Evolutionary conservation across 2,888 invertebrate genomes (phyloP), one percentile per base, ranked within the genome.

Genomic region (Pristionchus fissidentatus): DNA sequence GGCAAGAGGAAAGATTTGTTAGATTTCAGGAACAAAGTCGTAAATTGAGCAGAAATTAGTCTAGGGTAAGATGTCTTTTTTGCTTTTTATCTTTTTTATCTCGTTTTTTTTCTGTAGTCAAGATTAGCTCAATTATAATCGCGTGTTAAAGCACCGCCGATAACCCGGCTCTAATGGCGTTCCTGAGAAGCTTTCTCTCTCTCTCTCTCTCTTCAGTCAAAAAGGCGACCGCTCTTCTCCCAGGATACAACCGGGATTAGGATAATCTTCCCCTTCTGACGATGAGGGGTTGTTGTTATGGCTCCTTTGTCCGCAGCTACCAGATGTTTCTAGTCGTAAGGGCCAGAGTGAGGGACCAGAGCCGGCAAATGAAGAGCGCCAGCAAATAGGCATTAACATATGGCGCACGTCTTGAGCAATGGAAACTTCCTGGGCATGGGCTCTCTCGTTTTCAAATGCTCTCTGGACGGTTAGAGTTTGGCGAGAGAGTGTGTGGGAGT

Each of bases 321-420:
- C 70, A 70, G 70, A 70, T 70, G 70, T 70, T 70, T 70, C 70
- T 41, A 70, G 70, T 70, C 70, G 70, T 70, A 70, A 70, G 57
- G 29, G 62, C 38, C 62, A 29, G 32, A 60, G 26, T 60, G 60
- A 32, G 57, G 60, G 32, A 60, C 60, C 60, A 15, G 29, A 60
- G 57, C 57, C 57, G 57, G 57, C 57, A 29, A 62, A 32, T 32
- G 32, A 19, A 32, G n/a, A 62, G 32, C 10, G 62, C 62, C 62
- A 35, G 62, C n/a, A 35, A 62, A 62, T 62, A 62, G 32, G 15
- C 35, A 66, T 66, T 70, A 43, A 10, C 70, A 41, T 70, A 41
- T 70, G 70, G 70, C 41, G n/a, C n/a, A n/a, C n/a, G n/a, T n/a
- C n/a, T n/a, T 38, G 35, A 38, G 38, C 35, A 26, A 15, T 32